Evolutionary conservation across 2,113 vertebrate species (phyloP).

Genomic region (Carlito syrichta): DNA sequence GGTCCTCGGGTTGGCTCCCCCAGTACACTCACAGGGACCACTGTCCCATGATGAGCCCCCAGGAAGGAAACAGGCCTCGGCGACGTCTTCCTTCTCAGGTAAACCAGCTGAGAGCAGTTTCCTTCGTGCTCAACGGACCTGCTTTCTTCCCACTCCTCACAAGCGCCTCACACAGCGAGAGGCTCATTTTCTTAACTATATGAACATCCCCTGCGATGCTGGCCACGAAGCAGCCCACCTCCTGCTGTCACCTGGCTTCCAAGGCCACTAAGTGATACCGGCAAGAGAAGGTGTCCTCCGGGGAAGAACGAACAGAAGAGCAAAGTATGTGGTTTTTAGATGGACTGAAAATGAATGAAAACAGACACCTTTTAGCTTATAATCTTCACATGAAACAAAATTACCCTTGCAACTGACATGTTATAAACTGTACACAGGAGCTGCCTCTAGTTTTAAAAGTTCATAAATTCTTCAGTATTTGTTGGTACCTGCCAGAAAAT

Average conservation of each 20-base stretch:
- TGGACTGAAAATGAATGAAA: not conserved
- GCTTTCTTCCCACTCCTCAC: not conserved
- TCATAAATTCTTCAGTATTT: not conserved
- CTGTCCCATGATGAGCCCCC: not conserved
- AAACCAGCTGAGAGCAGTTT: not conserved
- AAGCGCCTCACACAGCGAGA: not conserved
- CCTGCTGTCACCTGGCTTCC: not conserved
- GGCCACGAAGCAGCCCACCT: not conserved
- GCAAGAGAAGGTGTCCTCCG: not conserved
- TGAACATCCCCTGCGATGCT: not conserved
- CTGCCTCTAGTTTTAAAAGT: not conserved
- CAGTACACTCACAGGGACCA: not conserved
- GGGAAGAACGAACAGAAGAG: not conserved
- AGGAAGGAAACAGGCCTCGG: not conserved
- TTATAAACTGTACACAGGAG: not conserved
- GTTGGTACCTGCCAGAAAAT: not conserved
- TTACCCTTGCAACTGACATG: accelerated
- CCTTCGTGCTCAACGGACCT: not conserved
- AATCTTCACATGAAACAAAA: not conserved
- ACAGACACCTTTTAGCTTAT: accelerated
- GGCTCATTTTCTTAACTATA: not conserved
- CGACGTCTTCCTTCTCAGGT: not conserved
- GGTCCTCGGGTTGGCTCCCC: not conserved
- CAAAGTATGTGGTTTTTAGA: not conserved
- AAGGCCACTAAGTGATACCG: not conserved